Evolutionary conservation across 2,888 invertebrate genomes (phyloP), one percentile per base, ranked within the genome.

Genomic region (Biston stratarius): DNA sequence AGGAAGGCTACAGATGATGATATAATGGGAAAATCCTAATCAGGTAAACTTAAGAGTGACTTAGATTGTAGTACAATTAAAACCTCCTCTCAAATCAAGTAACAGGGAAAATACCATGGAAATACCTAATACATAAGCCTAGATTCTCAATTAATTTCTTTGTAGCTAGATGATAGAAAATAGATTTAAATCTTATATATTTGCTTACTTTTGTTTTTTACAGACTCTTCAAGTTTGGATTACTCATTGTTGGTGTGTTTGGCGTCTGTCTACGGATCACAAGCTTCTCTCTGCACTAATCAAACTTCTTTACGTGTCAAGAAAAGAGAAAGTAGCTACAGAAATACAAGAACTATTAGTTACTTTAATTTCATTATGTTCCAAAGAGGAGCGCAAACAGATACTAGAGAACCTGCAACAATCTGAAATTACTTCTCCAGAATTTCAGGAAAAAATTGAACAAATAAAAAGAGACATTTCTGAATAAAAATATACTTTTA

Each of bases 161-260:
- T 24, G 24, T 24, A 24, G 24, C 24, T 24, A 24, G 3, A 3
- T 2, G 24, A 24, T 24, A 24, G 24, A 24, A 24, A 24, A 24
- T 24, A 24, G 3, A 24, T 24, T 24, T 24, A 24, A 24, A 24
- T 38, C 1, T 9, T 38, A 1, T 38, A 38, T 8, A 38, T 38
- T 38, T 24, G 24, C 24, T 8, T 38, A 9, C 6, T 38, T 38
- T 48, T 12, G 9, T n/a, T 59, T 69, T 48, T 89, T 89, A 59
- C 84, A 92, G 93, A 89, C 88, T 69, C 78, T 91, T 0, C 77
- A 86, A 72, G 83, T 77, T 67, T 94, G 93, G 93, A 77, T 90
- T 14, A 86, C 77, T 66, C 79, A 90, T 69, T 88, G 90, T 70
- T 93, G 93, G 92, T 89, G 88, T 64, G 78, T 83, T 10, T 92